A percentile compares a stretch with the other conserved stretches of the same genome.
phyloP scores from a whole-genome alignment of 2,888 invertebrate genomes.

The Ommatoiulus sabulosus region DNA sequence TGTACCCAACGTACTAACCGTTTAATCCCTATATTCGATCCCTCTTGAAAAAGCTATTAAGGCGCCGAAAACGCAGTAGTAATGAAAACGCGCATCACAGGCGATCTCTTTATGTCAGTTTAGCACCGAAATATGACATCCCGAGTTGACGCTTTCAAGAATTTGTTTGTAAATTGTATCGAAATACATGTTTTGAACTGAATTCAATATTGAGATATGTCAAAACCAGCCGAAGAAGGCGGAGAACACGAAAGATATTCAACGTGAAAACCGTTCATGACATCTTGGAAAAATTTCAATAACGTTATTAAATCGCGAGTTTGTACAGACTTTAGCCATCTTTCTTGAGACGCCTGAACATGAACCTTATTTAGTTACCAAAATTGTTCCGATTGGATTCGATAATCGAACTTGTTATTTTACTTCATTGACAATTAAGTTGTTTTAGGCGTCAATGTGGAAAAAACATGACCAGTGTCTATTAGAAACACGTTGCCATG shows the following conservation, averaged over 20 bases:
- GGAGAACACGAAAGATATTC: too few relatives aligned
- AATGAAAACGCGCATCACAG: neutral
- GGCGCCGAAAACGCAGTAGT: neutral
- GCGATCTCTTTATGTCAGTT: neutral
- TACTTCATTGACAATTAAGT: too few relatives aligned
- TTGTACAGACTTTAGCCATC: too few relatives aligned
- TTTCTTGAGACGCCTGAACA: too few relatives aligned
- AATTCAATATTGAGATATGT: neutral
- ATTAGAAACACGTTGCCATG: too few relatives aligned
- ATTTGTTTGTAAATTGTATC: neutral
- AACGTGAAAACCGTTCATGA: too few relatives aligned
- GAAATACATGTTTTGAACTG: neutral
- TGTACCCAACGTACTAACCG: neutral
- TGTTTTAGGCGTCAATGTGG: too few relatives aligned
- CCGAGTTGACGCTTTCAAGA: neutral
- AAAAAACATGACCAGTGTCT: too few relatives aligned
- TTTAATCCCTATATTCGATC: neutral
- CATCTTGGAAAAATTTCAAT: neutral
- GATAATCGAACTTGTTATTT: too few relatives aligned
- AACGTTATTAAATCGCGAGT: neutral
- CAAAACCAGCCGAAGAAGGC: neutral
- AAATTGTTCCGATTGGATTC: too few relatives aligned
- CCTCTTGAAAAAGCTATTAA: neutral
- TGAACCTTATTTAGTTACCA: too few relatives aligned
- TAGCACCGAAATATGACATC: neutral